A percentile compares a stretch with the other conserved stretches of the same genome.
Evolutionary conservation across 2,888 invertebrate species (phyloP).

Genomic region (Herminia tarsipennalis): DNA sequence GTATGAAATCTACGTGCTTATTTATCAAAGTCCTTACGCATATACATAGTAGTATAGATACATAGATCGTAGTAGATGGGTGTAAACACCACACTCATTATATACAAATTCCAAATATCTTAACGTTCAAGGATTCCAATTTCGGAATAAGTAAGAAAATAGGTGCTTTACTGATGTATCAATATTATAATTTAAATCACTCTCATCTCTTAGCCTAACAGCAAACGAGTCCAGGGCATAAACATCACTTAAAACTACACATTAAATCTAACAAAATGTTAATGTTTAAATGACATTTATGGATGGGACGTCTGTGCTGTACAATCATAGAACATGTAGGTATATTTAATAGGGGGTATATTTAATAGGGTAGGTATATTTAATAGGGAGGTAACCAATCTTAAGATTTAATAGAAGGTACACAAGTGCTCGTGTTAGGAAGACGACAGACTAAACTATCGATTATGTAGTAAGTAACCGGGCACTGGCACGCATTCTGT

Average conservation of each 20-base stretch:
- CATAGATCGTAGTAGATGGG: constrained; percentile 40
- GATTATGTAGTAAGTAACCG: too few species aligned
- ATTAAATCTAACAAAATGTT: constrained; percentile 15
- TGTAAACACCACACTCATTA: constrained; percentile 42
- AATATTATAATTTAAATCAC: constrained; percentile 39
- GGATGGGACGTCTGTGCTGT: constrained; percentile 11
- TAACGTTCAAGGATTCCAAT: constrained; percentile 35
- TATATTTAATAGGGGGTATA: background rate
- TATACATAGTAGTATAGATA: constrained; percentile 22
- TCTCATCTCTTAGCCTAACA: constrained; percentile 25
- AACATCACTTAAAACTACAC: constrained; percentile 17
- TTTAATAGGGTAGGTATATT: background rate
- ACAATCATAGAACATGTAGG: constrained; percentile 1
- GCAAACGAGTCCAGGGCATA: constrained; percentile 14
- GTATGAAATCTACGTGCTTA: constrained; percentile 64
- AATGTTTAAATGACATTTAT: constrained; percentile 22
- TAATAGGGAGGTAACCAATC: constrained; percentile 9
- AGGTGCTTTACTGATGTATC: constrained; percentile 49
- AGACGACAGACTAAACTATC: too few species aligned
- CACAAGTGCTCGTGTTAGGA: constrained; percentile 42
- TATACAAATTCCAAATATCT: constrained; percentile 54
- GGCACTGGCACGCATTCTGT: constrained; percentile 11
- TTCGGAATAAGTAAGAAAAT: constrained; percentile 56
- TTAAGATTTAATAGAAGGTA: constrained; percentile 48
- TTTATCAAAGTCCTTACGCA: constrained; percentile 54